Evolutionary conservation across 2,113 vertebrate genomes (phyloP).

Genomic region (Rhinogobius similis): DNA sequence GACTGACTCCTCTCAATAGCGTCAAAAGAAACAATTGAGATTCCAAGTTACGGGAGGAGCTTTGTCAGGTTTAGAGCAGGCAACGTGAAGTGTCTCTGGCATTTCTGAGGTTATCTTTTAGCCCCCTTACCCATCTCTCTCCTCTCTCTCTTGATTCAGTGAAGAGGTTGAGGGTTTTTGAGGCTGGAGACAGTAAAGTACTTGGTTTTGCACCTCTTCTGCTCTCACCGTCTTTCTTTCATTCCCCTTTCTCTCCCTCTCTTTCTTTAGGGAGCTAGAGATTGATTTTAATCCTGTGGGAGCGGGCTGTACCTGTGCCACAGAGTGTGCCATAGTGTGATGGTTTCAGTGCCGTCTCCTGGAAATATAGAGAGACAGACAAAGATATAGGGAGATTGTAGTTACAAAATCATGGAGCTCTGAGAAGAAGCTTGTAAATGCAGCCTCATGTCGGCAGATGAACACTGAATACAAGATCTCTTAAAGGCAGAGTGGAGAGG

Average conservation of each 20-base stretch:
- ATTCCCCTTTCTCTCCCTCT: slow-evolving; percentile 56
- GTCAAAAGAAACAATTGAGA: slow-evolving; percentile 73
- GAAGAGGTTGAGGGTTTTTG: slow-evolving; percentile 72
- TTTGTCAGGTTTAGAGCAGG: slow-evolving; percentile 74
- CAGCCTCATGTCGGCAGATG: slow-evolving; percentile 69
- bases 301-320: slow-evolving; percentile 85
- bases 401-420: slow-evolving; percentile 82
- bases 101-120: slow-evolving; percentile 30
- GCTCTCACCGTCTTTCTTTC: slow-evolving; percentile 73
- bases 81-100: slow-evolving; percentile 62
- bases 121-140: slow-evolving; percentile 49
- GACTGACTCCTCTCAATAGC: slow-evolving; percentile 54
- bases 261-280: slow-evolving; percentile 82
- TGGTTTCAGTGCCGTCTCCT: slow-evolving; percentile 87
- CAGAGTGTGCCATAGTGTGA: slow-evolving; percentile 87
- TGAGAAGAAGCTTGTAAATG: slow-evolving; percentile 64
- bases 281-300: slow-evolving; percentile 89
- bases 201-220: slow-evolving; percentile 77
- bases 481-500: slow-evolving; percentile 43
- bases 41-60: slow-evolving; percentile 71
- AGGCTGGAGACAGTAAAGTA: slow-evolving; percentile 80
- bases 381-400: slow-evolving; percentile 84
- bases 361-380: slow-evolving; percentile 88
- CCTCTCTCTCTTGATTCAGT: slow-evolving; percentile 52
- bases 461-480: slow-evolving; percentile 67